These are phyloP conservation scores for Osmerus mordax DNA, from an alignment of 2,113 vertebrate genomes.

Conservation along the genomic window DNA sequence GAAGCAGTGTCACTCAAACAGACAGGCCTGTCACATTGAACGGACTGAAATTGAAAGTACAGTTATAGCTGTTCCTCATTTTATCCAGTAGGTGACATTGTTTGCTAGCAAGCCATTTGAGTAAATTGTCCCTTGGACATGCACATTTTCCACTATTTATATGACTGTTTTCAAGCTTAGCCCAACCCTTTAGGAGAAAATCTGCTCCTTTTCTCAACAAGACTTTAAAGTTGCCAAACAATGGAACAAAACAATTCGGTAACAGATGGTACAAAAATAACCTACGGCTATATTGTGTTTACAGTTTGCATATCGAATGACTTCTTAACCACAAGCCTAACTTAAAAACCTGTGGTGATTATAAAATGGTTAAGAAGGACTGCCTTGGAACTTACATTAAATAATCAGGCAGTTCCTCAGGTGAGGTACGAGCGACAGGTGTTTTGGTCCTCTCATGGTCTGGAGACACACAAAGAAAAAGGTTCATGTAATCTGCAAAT, in stretches of 20 bases:
- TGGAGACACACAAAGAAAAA: slow-evolving; percentile 46
- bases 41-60: background rate
- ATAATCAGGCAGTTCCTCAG: slow-evolving; percentile 76
- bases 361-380: background rate
- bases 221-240: slow-evolving; percentile 2
- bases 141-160: slow-evolving; percentile 31
- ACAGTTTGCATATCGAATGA: background rate
- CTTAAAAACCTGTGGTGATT: background rate
- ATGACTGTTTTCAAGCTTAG: slow-evolving; percentile 35
- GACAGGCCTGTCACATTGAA: background rate
- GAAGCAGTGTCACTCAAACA: background rate
- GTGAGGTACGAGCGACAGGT: slow-evolving; percentile 48
- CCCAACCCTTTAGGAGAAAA: slow-evolving; percentile 9
- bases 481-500: slow-evolving; percentile 43
- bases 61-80: background rate
- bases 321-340: background rate
- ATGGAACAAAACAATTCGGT: slow-evolving; percentile 11
- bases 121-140: slow-evolving; percentile 24
- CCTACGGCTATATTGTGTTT: background rate
- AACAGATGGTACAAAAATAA: slow-evolving; percentile 10
- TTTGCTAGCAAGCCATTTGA: slow-evolving; percentile 2
- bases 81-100: slow-evolving; percentile 57
- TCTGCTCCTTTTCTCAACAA: slow-evolving; percentile 7
- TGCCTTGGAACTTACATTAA: slow-evolving; percentile 72
- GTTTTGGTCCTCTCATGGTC: slow-evolving; percentile 58